A percentile compares a stretch with the other conserved stretches of the same genome.
These are phyloP conservation scores for Hyalella azteca DNA, from an alignment of 2,888 invertebrate species.

Conservation along the genomic window DNA sequence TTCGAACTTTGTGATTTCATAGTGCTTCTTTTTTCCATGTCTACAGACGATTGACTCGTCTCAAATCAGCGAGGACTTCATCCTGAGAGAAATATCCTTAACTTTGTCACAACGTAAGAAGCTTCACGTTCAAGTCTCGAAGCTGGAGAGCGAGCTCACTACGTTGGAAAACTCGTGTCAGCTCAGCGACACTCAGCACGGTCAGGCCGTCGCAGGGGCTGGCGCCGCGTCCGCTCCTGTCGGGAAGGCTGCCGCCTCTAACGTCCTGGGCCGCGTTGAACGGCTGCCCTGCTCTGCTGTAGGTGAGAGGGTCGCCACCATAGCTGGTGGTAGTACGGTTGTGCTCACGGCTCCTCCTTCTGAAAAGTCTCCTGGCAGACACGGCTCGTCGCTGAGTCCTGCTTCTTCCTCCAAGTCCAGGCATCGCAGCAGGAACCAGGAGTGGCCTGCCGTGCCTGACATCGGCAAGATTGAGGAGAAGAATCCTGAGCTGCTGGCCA, in stretches of 20 bases:
- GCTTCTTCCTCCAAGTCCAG: constrained; percentile 42
- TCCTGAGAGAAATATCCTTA: constrained; percentile 84
- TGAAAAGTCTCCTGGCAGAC: constrained; percentile 54
- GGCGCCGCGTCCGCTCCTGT: background rate
- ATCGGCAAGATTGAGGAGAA: constrained; percentile 89
- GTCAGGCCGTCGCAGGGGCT: too few relatives aligned
- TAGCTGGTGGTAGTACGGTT: constrained; percentile 61
- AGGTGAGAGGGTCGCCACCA: constrained; percentile 58
- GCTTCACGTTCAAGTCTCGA: constrained; percentile 77
- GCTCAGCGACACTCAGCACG: background rate
- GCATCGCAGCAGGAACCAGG: constrained; percentile 78
- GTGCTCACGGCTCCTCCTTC: constrained; percentile 61
- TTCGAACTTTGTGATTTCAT: too few relatives aligned
- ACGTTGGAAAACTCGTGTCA: constrained; percentile 71
- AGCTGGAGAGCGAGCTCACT: constrained; percentile 78
- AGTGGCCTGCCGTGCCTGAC: constrained; percentile 90
- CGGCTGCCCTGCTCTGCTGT: constrained; percentile 3
- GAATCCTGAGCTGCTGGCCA: constrained; percentile 86
- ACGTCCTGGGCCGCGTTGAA: constrained; percentile 61
- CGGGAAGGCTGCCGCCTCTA: constrained; percentile 60
- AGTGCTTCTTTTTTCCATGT: too few relatives aligned
- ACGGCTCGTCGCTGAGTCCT: background rate
- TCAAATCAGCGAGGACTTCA: constrained; percentile 74
- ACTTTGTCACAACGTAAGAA: constrained; percentile 83
- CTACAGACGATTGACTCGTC: constrained; percentile 60